Conservation (phyloP, 2,888 invertebrate species). For the Brenthis ino region DNA sequence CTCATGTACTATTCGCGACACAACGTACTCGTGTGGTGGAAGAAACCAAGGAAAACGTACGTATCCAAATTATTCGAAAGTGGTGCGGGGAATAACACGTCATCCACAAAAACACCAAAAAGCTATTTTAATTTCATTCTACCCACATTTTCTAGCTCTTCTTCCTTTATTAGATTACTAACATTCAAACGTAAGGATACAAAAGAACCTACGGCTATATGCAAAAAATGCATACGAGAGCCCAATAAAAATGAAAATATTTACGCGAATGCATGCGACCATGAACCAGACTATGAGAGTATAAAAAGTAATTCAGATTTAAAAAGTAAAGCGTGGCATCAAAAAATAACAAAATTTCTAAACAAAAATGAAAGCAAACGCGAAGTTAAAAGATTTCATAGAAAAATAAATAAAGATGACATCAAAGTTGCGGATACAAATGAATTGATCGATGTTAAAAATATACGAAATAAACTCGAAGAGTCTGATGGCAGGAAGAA, state of each 20-base stretch:
- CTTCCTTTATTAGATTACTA: slow-evolving; percentile 38
- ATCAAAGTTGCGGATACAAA: slow-evolving; percentile 55
- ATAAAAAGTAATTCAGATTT: slow-evolving; percentile 32
- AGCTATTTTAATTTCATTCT: slow-evolving; percentile 36
- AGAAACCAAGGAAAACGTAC: slow-evolving; percentile 79
- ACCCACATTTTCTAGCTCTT: slow-evolving; percentile 30
- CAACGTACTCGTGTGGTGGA: slow-evolving; percentile 82
- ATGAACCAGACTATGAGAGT: slow-evolving; percentile 34
- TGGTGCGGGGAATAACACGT: slow-evolving; percentile 37
- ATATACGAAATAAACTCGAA: slow-evolving; percentile 9
- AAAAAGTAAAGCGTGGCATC: slow-evolving; percentile 2
- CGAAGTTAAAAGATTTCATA: slow-evolving; percentile 51
- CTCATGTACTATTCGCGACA: slow-evolving; percentile 89
- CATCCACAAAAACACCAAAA: slow-evolving; percentile 23
- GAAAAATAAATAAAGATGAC: slow-evolving; percentile 67
- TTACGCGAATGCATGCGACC: slow-evolving; percentile 31
- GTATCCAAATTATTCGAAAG: slow-evolving; percentile 56
- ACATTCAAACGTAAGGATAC: slow-evolving; percentile 36
- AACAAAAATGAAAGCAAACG: slow-evolving; percentile 23
- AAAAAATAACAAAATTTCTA: slow-evolving; percentile 21
- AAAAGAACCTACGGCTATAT: slow-evolving; percentile 1
- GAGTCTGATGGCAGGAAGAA: slow-evolving; percentile 46
- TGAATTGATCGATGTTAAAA: slow-evolving; percentile 37
- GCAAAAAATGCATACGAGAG: background rate
- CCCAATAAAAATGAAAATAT: slow-evolving; percentile 32